Conservation (phyloP, 2,113 vertebrate genomes). For the Myrmophylax atrothorax region DNA sequence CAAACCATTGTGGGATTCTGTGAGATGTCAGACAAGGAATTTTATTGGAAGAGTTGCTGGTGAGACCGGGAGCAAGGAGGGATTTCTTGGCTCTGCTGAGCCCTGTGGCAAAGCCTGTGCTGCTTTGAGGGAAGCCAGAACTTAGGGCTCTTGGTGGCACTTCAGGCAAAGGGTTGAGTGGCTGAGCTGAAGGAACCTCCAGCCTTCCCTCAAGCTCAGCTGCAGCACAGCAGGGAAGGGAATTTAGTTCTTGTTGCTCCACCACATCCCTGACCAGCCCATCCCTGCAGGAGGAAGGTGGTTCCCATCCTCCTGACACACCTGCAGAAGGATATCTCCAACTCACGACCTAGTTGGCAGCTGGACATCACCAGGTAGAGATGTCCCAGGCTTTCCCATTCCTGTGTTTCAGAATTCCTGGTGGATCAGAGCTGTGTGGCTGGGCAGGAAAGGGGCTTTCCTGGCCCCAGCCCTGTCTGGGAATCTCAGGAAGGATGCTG, state of each 20-base stretch:
- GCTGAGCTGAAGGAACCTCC: not conserved
- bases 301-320: not conserved
- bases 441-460: not conserved
- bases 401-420: not conserved
- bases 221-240: not conserved
- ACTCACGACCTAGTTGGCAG: too few species aligned
- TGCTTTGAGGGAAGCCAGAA: not conserved
- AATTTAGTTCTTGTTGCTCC: not conserved
- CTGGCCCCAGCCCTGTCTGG: not conserved
- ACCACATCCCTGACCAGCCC: not conserved
- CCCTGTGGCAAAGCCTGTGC: not conserved
- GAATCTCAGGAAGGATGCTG: too few species aligned
- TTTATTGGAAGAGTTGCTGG: not conserved
- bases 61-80: not conserved
- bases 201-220: not conserved
- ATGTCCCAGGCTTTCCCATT: not conserved
- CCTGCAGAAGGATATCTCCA: not conserved
- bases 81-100: not conserved
- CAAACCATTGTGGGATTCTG: not conserved
- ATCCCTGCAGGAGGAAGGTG: not conserved
- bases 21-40: not conserved
- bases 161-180: too few species aligned
- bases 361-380: too few species aligned
- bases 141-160: not conserved
- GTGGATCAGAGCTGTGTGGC: not conserved